Percentiles rank a stretch among this genome's conserved stretches.
Conservation (phyloP, 2,888 invertebrate species). For the Heteromyza rotundicornis region DNA sequence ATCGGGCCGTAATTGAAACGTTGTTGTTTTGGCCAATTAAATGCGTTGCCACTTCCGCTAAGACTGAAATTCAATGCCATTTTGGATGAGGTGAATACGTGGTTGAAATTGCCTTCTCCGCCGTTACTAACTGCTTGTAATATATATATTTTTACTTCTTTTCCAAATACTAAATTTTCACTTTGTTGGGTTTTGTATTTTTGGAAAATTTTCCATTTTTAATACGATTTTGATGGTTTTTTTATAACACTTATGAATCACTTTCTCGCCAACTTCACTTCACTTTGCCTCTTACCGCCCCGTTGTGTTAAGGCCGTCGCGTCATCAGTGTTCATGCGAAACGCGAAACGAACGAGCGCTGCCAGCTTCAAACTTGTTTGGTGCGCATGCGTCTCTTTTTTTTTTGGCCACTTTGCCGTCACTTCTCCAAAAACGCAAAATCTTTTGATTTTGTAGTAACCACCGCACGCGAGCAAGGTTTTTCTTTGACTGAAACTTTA, state of each 20-base stretch:
- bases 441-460: conserved; percentile 14
- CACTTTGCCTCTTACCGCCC: conserved; percentile 15
- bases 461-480: conserved; percentile 33
- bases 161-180: no score
- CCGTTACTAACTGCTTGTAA: no score
- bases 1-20: no score
- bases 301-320: conserved; percentile 47
- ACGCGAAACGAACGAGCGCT: conserved; percentile 15
- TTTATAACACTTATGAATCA: no score
- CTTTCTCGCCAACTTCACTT: conserved; percentile 6
- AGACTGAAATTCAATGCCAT: conserved; percentile 32
- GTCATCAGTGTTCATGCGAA: conserved; percentile 36
- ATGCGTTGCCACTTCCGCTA: conserved; percentile 22
- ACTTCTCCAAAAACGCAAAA: background rate
- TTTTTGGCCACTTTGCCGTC: no score
- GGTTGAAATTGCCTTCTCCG: no score
- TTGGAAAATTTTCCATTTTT: no score
- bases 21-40: background rate
- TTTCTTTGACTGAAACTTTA: conserved; percentile 35
- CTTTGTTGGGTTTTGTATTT: no score
- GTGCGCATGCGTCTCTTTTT: conserved; percentile 34
- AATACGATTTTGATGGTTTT: background rate
- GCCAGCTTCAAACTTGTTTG: conserved; percentile 41
- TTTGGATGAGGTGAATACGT: conserved; percentile 28
- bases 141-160: no score